Conservation (phyloP, 2,797 vertebrate species). For the Urocyon cinereoargenteus region DNA sequence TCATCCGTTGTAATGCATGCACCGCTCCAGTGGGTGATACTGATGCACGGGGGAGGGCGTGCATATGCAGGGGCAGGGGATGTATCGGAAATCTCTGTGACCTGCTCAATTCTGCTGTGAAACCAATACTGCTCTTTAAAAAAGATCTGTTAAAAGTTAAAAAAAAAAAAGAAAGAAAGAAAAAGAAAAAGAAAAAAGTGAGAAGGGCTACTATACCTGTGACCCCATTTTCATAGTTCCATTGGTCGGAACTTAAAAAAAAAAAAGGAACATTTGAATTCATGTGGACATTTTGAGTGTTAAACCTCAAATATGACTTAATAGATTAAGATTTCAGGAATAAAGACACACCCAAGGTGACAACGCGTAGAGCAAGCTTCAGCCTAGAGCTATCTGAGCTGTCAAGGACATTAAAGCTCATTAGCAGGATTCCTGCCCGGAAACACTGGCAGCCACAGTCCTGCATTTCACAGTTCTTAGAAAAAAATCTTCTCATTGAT, state of each 20-base stretch:
- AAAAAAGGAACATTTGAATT: constrained; percentile 64
- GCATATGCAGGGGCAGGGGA: neutral
- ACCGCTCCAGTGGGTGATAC: neutral
- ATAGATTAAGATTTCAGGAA: constrained; percentile 12
- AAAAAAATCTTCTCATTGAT: constrained; percentile 61
- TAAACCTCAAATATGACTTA: constrained; percentile 73
- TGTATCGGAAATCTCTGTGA: neutral
- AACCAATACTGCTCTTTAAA: neutral
- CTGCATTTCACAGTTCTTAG: neutral
- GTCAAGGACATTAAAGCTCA: neutral
- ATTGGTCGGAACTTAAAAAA: constrained; percentile 65
- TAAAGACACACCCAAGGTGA: neutral
- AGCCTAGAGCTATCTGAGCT: neutral
- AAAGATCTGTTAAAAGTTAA: neutral
- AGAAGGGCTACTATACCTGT: neutral
- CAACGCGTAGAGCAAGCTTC: neutral
- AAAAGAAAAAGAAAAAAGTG: neutral
- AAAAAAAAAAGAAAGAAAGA: neutral
- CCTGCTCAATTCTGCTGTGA: neutral
- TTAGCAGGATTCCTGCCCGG: neutral
- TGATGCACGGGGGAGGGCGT: neutral
- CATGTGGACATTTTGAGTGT: constrained; percentile 76
- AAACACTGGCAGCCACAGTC: neutral
- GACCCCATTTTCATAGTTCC: neutral
- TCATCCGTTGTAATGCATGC: neutral